Evolutionary conservation across 2,888 invertebrate species (phyloP).

Genomic region (Macroteleia sp.): DNA sequence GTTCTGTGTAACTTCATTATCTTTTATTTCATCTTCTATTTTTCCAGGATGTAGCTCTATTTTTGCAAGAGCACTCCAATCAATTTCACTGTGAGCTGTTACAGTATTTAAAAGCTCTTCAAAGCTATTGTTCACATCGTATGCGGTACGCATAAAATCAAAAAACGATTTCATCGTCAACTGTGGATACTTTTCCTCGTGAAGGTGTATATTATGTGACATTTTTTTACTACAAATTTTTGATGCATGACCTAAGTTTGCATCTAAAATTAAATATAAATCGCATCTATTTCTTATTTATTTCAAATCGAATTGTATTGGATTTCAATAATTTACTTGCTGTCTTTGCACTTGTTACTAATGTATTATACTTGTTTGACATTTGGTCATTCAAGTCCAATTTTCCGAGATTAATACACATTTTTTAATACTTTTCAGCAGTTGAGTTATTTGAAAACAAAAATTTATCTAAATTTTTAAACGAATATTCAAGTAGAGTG

Average conservation of each 20-base stretch:
- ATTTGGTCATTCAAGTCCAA: slow-evolving; percentile 20
- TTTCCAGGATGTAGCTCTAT: slow-evolving; percentile 80
- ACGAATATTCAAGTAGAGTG: too few species aligned
- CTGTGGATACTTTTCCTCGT: slow-evolving; percentile 83
- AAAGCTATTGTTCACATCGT: slow-evolving; percentile 86
- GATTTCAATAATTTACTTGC: slow-evolving; percentile 21
- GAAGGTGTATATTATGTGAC: slow-evolving; percentile 33
- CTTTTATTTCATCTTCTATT: too few species aligned
- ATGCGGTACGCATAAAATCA: slow-evolving; percentile 89
- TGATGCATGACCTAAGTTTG: not conserved
- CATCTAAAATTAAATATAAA: slow-evolving; percentile 19
- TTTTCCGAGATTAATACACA: slow-evolving; percentile 25
- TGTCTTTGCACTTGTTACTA: slow-evolving; percentile 16
- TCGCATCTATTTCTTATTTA: not conserved
- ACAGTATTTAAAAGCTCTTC: slow-evolving; percentile 82
- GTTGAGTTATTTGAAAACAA: too few species aligned
- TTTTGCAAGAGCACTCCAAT: slow-evolving; percentile 85
- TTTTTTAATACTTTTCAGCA: too few species aligned
- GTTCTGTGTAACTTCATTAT: too few species aligned
- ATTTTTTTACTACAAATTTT: slow-evolving; percentile 31
- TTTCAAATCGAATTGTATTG: too few species aligned
- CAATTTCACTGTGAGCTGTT: slow-evolving; percentile 82
- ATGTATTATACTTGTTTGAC: slow-evolving; percentile 25
- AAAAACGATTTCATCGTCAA: slow-evolving; percentile 89
- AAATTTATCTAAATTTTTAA: too few species aligned